Evolutionary conservation across 1,140 invertebrate genomes (phyloP).

Genomic region (Babylonia areolata): DNA sequence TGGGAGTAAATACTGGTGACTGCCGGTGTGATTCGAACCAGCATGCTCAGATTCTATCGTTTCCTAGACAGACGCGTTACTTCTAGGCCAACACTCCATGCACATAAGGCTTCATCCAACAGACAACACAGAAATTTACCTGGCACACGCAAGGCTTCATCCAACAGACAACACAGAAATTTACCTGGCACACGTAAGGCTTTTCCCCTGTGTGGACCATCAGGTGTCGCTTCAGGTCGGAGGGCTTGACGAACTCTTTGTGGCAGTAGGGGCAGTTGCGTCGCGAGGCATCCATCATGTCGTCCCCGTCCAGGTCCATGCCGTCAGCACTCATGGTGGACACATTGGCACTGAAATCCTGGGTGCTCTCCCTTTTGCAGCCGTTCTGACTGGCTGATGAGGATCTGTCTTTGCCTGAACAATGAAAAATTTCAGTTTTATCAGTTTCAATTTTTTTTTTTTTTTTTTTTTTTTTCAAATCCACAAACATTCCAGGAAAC

Average conservation of each 20-base stretch:
- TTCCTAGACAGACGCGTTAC: too few species aligned
- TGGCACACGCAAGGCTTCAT: too few species aligned
- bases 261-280: slow-evolving; percentile 57
- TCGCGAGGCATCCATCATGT: slow-evolving; percentile 25
- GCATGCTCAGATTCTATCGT: too few species aligned
- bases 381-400: background rate
- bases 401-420: background rate
- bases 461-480: too few species aligned
- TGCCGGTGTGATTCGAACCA: too few species aligned
- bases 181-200: slow-evolving; percentile 69
- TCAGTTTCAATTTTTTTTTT: too few species aligned
- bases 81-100: too few species aligned
- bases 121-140: too few species aligned
- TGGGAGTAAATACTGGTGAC: too few species aligned
- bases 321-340: background rate
- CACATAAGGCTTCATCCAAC: too few species aligned
- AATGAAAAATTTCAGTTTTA: background rate
- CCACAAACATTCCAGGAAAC: too few species aligned
- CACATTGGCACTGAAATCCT: slow-evolving; percentile 6
- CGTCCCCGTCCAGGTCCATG: slow-evolving; percentile 25
- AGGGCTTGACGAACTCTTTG: slow-evolving; percentile 68
- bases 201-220: slow-evolving; percentile 73
- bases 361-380: background rate
- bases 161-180: too few species aligned
- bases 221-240: slow-evolving; percentile 72